A percentile compares a stretch with the other conserved stretches of the same genome.
Evolutionary conservation across 2,888 invertebrate species (phyloP).

Genomic region (Trichogramma dendrolimi): DNA sequence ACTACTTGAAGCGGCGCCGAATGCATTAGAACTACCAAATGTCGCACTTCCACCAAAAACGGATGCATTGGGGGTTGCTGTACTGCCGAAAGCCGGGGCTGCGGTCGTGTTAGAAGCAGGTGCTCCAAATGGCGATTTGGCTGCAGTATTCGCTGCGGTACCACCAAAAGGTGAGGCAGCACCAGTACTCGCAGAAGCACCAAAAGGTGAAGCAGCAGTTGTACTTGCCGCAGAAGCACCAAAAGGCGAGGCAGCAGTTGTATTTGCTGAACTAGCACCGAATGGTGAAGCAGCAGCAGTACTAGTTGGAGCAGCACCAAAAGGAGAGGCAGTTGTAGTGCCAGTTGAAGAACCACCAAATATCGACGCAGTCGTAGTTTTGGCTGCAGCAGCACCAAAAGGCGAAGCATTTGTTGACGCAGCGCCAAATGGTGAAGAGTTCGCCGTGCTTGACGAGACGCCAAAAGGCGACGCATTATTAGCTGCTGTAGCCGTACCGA

Average conservation of each 20-base stretch:
- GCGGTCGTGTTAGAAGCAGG: not conserved
- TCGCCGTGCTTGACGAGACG: slow-evolving; percentile 8
- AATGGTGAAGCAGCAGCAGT: slow-evolving; percentile 5
- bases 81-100: not conserved
- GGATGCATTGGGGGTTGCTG: slow-evolving; percentile 9
- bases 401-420: slow-evolving; percentile 24
- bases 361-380: slow-evolving; percentile 25
- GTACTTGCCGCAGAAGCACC: not conserved
- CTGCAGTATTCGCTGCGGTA: slow-evolving; percentile 13
- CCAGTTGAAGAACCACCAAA: slow-evolving; percentile 27
- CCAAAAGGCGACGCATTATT: slow-evolving; percentile 3
- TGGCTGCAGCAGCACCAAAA: slow-evolving; percentile 27
- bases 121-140: slow-evolving; percentile 25
- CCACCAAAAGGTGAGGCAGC: slow-evolving; percentile 8
- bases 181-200: not conserved
- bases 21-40: too few relatives aligned
- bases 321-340: slow-evolving; percentile 3
- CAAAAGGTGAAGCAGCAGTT: not conserved
- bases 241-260: not conserved
- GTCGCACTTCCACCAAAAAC: slow-evolving; percentile 17
- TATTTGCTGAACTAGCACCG: slow-evolving; percentile 1
- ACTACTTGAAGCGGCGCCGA: too few relatives aligned
- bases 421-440: slow-evolving; percentile 10
- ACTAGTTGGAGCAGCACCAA: slow-evolving; percentile 5
- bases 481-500: slow-evolving; percentile 11